phyloP scores from a whole-genome alignment of 2,113 vertebrate species.

The Callorhinus ursinus region DNA sequence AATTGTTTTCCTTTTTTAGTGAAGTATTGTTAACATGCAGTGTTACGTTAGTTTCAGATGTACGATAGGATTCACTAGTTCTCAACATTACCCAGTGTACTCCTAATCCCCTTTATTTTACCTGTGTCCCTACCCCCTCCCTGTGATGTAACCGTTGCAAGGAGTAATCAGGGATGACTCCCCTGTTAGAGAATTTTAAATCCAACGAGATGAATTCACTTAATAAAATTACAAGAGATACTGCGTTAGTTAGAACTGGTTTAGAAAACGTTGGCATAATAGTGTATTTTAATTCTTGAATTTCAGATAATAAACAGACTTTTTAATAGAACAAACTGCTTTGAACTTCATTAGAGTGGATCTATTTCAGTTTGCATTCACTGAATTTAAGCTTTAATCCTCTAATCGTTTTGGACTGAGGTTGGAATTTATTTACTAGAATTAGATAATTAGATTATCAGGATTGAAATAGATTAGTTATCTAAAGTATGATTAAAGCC shows the following conservation, averaged over 20 bases:
- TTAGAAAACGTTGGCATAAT: slow-evolving; percentile 5
- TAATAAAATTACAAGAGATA: background rate
- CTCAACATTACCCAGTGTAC: background rate
- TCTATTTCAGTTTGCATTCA: slow-evolving; percentile 57
- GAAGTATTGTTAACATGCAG: background rate
- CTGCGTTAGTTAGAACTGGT: background rate
- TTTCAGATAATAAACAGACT: slow-evolving; percentile 51
- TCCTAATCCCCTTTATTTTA: background rate
- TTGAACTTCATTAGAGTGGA: slow-evolving; percentile 40
- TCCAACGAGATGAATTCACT: background rate
- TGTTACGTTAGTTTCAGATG: background rate
- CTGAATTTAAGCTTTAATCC: slow-evolving; percentile 62
- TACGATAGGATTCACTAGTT: background rate
- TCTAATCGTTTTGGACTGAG: slow-evolving; percentile 67
- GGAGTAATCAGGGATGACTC: background rate
- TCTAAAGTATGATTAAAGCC: slow-evolving; percentile 65
- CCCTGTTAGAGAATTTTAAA: background rate
- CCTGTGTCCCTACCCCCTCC: background rate
- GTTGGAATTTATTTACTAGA: slow-evolving; percentile 64
- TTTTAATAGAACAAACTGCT: slow-evolving; percentile 16
- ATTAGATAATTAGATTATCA: slow-evolving; percentile 73
- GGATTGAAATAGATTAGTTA: slow-evolving; percentile 65
- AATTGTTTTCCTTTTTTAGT: background rate
- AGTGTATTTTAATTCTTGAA: slow-evolving; percentile 38
- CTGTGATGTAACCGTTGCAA: background rate